Evolutionary conservation across 2,797 vertebrate species (phyloP), one percentile per base, ranked within the genome.

Genomic region (Betta splendens): DNA sequence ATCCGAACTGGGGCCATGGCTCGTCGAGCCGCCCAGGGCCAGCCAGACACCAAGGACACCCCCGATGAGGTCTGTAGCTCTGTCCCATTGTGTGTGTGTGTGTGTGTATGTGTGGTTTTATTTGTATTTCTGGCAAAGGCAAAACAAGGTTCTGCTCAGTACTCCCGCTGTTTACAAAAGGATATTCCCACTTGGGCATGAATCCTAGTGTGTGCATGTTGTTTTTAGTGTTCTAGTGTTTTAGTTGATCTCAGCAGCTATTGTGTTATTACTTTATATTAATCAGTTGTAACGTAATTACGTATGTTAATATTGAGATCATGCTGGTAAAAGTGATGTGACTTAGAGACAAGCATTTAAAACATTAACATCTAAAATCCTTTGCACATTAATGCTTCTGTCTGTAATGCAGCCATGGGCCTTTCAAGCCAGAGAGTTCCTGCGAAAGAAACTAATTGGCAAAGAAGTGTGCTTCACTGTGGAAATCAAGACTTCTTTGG

Each of bases 391-490:
- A 28, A 15, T 33, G 7, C 54, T 32, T 33, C 25, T 50, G 10
- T 77, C 25, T 57, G 20, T 69, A 8, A 77, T 87, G 13, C 76
- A 99, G 98, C 95, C 97, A 0, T 98, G 94, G 94, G 96, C 95
- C 7, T 99, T 98, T 87, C 95, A 96, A 29, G 97, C 96, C 38
- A 94, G 96, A 9, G 97, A 99, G 68, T 98, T 96, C 79, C 91
- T 99, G 77, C 89, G 98, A 18, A 98, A 97, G 91, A 99, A 98
- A 85, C 86, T 99, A 44, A 99, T 99, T 5, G 98, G 98, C 32
- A 99, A 99, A 90, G 97, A 99, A 83, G 93, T 99, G 12, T 99
- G 96, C 89, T 99, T 99, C 79, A 98, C 93, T 0, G 95, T 99
- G 79, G 98, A 99, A 83, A 93, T 95, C 87, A 98, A 95, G 91